Base-by-base conservation (phyloP, 2,888 invertebrate genomes). In the Caenorhabditis sulstoni region DNA sequence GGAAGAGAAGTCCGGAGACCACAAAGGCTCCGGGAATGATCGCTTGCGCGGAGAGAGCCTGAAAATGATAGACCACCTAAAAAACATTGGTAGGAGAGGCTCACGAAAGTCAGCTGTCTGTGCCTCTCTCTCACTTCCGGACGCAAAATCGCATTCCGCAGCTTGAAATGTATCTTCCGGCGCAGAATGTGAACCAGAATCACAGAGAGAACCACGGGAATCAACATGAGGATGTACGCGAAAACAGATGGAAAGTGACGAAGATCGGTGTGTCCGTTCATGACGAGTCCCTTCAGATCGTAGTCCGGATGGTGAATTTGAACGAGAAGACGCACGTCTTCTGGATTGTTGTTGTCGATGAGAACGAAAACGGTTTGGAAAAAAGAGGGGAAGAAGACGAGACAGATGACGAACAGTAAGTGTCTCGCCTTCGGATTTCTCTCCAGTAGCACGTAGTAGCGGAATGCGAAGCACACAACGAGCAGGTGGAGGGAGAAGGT, bases 401-500 rank as follows among this genome's bases (percentile, higher is more conserved):
- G 35, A 23, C 8, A 20, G 12, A 70, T 44, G 16, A 70, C 16
- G 44, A 70, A 39, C n/a, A 70, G 22, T 1, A 70, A 23, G 35
- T 70, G 70, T 0, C 55, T 70, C 8, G 53, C 23, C 53, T 61
- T 61, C 12, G 70, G 70, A 52, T 70, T 55, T 9, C 70, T 39
- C 18, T 70, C 70, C 39, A 70, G 47, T 22, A 70, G 70, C n/a
- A 70, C 70, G 47, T 70, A 70, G 53, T 62, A 70, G 18, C 70
- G 70, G 44, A 61, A 70, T 29, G 39, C 39, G 18, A 70, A 70
- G 44, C 61, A 70, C 18, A 62, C 53, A 35, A 70, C 55, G 22
- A 70, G 70, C 16, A 70, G 62, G 39, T 70, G 70, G n/a, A 70
- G 52, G 3, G 70, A 70, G 29, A 23, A 62, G 16, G 59, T 47